Percentiles rank a stretch among this genome's conserved stretches.
phyloP scores from a whole-genome alignment of 2,113 vertebrate species.

The Phyllostomus hastatus region DNA sequence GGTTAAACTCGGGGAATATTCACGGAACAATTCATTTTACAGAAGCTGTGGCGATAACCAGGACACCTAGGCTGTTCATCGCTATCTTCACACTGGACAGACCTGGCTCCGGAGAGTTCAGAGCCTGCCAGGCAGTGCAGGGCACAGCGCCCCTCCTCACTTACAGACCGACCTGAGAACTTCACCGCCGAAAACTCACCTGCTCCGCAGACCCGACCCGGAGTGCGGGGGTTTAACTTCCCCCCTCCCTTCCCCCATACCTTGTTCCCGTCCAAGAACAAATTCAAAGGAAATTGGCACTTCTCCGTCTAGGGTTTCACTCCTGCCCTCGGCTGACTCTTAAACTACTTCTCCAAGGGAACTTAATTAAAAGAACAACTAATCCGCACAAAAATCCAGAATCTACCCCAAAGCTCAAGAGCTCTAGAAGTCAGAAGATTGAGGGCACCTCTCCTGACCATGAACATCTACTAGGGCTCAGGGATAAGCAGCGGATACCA shows the following conservation, averaged over 20 bases:
- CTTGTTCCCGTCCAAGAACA: not conserved
- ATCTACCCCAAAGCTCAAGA: not conserved
- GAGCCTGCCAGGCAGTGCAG: not conserved
- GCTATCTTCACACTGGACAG: not conserved
- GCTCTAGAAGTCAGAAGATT: not conserved
- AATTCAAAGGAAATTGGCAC: conserved; percentile 47
- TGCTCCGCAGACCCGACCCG: not conserved
- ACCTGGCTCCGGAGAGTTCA: rapidly evolving
- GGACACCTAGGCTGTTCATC: not conserved
- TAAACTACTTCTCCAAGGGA: conserved; percentile 24
- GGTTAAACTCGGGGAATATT: not conserved
- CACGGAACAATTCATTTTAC: not conserved
- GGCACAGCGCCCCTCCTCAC: not conserved
- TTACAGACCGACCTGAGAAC: not conserved
- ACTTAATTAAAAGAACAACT: conserved; percentile 58
- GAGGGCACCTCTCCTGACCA: not conserved
- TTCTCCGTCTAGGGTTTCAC: conserved; percentile 27
- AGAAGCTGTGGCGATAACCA: not conserved
- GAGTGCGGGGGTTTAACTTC: not conserved
- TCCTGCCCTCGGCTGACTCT: conserved; percentile 9
- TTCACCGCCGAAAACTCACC: not conserved
- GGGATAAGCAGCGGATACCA: not conserved
- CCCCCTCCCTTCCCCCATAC: not conserved
- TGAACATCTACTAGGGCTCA: not conserved
- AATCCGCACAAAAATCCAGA: conserved; percentile 41